These are phyloP conservation scores for Lathronympha strigana DNA, from an alignment of 2,888 invertebrate species.

Conservation along the genomic window DNA sequence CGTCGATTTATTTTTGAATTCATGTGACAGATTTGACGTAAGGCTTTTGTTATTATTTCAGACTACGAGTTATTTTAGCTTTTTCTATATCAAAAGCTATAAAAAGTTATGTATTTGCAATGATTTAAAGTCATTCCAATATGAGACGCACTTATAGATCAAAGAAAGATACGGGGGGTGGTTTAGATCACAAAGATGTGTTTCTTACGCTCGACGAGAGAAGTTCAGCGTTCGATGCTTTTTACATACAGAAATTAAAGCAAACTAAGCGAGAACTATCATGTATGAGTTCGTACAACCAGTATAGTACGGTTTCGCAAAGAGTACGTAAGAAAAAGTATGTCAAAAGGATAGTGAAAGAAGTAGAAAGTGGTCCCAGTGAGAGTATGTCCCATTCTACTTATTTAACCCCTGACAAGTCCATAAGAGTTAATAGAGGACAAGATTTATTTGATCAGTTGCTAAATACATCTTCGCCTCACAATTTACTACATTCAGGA, in stretches of 20 bases:
- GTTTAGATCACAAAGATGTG: slow-evolving; percentile 65
- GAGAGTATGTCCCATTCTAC: slow-evolving; percentile 57
- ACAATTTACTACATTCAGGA: slow-evolving; percentile 37
- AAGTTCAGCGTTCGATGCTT: slow-evolving; percentile 72
- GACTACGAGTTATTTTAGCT: not conserved
- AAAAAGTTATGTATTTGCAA: slow-evolving; percentile 3
- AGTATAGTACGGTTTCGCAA: slow-evolving; percentile 55
- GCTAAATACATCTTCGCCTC: slow-evolving; percentile 60
- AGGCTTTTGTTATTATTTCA: slow-evolving; percentile 42
- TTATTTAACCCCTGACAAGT: slow-evolving; percentile 75
- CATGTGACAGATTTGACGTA: slow-evolving; percentile 25
- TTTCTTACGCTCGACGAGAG: slow-evolving; percentile 65
- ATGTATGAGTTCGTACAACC: slow-evolving; percentile 59
- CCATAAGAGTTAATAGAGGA: slow-evolving; percentile 71
- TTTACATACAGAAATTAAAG: slow-evolving; percentile 77
- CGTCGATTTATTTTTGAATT: slow-evolving; percentile 35
- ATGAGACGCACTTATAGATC: slow-evolving; percentile 75
- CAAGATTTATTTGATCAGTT: slow-evolving; percentile 73
- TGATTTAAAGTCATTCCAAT: slow-evolving; percentile 36
- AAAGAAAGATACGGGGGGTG: slow-evolving; percentile 65
- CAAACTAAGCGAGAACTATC: slow-evolving; percentile 75
- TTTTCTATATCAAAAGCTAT: not conserved
- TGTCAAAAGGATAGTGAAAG: slow-evolving; percentile 70
- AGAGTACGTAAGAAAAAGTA: slow-evolving; percentile 74
- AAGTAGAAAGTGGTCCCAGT: slow-evolving; percentile 51